phyloP scores from a whole-genome alignment of 2,113 vertebrate genomes.

The Petrocephalus zakoni region DNA sequence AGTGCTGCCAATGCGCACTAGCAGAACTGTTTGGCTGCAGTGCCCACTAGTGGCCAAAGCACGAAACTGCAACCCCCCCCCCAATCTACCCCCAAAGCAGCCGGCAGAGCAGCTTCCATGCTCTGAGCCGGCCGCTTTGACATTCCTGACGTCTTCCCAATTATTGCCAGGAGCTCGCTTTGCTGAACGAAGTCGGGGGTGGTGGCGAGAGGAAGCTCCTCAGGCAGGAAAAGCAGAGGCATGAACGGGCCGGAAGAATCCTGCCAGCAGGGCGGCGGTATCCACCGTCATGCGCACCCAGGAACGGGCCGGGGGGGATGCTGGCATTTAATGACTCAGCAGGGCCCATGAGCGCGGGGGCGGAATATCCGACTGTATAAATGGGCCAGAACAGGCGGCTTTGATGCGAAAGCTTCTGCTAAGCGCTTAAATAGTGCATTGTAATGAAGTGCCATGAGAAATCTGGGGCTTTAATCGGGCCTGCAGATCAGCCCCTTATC shows the following conservation, averaged over 20 bases:
- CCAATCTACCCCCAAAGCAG: too few relatives aligned
- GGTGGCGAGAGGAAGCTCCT: background rate
- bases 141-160: slow-evolving; percentile 7
- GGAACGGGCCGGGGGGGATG: background rate
- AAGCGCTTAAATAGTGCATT: slow-evolving; percentile 3
- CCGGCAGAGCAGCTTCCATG: slow-evolving; percentile 6
- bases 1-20: background rate
- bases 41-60: slow-evolving; percentile 59
- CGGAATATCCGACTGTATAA: background rate
- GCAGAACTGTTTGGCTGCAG: slow-evolving; percentile 58
- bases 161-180: slow-evolving; percentile 3
- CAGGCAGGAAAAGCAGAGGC: background rate
- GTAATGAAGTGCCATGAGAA: background rate
- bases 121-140: slow-evolving; percentile 17
- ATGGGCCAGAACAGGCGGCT: background rate
- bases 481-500: background rate
- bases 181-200: background rate
- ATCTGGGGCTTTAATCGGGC: background rate
- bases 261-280: background rate
- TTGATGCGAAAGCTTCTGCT: background rate
- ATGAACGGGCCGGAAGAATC: background rate
- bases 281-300: background rate
- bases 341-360: background rate
- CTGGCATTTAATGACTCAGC: background rate
- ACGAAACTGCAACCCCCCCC: background rate